Percentiles rank a stretch among this genome's conserved stretches.
These are phyloP conservation scores for Slavum lentiscoides DNA, from an alignment of 2,888 invertebrate species.

Conservation along the genomic window DNA sequence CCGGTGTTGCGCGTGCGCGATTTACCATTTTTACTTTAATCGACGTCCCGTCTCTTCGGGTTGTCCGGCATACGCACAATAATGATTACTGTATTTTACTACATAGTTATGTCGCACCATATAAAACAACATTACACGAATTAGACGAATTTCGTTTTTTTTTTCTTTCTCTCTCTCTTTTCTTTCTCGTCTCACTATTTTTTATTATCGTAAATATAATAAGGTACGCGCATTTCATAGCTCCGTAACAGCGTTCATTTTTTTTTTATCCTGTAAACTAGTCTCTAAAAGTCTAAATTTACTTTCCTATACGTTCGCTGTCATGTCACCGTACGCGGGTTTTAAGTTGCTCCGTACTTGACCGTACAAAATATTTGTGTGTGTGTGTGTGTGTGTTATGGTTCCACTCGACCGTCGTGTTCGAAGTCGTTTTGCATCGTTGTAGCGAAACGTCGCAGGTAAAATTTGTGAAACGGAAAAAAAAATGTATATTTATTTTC, in stretches of 20 bases:
- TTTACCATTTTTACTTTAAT: constrained; percentile 31
- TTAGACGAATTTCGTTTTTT: too few species aligned
- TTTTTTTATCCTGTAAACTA: too few species aligned
- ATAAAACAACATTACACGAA: too few species aligned
- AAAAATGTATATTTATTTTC: not conserved
- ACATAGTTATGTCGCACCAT: not conserved
- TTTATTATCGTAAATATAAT: too few species aligned
- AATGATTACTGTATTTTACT: not conserved
- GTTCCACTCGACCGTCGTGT: not conserved
- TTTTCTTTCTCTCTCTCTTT: too few species aligned
- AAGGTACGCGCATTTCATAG: too few species aligned
- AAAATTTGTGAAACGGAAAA: constrained; percentile 2
- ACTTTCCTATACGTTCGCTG: not conserved
- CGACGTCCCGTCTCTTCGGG: constrained; percentile 7
- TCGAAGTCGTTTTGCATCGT: not conserved
- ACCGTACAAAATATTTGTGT: not conserved
- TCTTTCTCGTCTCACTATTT: too few species aligned
- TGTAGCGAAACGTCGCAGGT: constrained; percentile 15
- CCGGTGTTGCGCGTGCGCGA: constrained; percentile 38
- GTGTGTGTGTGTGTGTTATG: constrained; percentile 11
- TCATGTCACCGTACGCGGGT: not conserved
- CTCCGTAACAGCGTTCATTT: too few species aligned
- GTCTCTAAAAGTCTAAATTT: not conserved
- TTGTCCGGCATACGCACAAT: too few species aligned
- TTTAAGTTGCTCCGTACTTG: not conserved